Conservation (phyloP, 2,113 vertebrate species). For the Mastomys coucha region DNA sequence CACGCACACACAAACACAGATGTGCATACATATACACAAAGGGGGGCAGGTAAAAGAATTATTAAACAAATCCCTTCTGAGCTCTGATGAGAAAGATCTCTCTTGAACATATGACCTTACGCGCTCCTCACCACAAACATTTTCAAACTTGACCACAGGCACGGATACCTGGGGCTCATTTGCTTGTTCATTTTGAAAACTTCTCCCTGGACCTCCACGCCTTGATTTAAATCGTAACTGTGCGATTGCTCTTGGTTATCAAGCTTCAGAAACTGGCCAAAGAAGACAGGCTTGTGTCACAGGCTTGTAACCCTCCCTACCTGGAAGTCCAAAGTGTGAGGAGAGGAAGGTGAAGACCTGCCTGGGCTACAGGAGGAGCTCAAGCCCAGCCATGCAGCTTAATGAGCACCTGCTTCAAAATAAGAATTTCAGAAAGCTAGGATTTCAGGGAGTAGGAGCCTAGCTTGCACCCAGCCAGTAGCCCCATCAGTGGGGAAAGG, state of each 20-base stretch:
- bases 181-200: background rate
- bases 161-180: background rate
- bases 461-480: rapidly evolving
- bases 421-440: background rate
- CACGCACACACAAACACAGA: background rate
- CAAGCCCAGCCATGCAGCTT: background rate
- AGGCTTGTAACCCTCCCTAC: background rate
- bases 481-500: too few species aligned
- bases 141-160: background rate
- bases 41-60: background rate
- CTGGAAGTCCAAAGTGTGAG: background rate
- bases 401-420: background rate
- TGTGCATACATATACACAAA: background rate
- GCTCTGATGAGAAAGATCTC: background rate
- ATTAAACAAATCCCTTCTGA: background rate
- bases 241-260: constrained; percentile 10
- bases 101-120: background rate
- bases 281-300: background rate
- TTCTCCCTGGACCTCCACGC: background rate
- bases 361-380: too few species aligned
- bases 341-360: background rate
- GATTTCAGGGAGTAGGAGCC: too few species aligned
- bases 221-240: background rate
- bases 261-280: constrained; percentile 1
- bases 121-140: background rate